Evolutionary conservation across 2,113 vertebrate genomes (phyloP).

Genomic region (Colossoma macropomum): DNA sequence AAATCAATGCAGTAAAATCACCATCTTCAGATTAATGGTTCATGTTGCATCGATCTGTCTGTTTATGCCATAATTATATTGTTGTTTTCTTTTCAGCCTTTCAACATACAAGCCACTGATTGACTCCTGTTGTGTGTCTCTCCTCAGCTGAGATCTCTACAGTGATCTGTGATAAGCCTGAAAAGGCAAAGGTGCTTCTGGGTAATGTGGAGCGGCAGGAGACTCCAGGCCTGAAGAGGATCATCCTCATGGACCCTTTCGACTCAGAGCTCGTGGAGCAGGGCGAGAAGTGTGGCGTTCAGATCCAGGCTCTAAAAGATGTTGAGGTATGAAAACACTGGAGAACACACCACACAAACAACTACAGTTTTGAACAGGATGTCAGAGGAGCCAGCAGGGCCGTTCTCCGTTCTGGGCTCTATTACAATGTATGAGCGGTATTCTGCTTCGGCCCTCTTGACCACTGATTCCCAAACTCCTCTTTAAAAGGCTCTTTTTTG

Average conservation of each 20-base stretch:
- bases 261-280: conserved; percentile 80
- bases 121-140: conserved; percentile 40
- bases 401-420: too few species aligned
- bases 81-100: neutral
- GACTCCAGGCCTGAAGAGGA: conserved; percentile 82
- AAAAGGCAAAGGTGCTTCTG: conserved; percentile 88
- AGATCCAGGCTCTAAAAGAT: conserved; percentile 85
- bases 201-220: conserved; percentile 87
- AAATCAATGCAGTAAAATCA: too few species aligned
- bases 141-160: conserved; percentile 91
- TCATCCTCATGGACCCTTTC: conserved; percentile 92
- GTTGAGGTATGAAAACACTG: conserved; percentile 80
- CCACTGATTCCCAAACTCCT: too few species aligned
- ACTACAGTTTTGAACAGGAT: too few species aligned
- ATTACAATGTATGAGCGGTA: too few species aligned
- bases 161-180: conserved; percentile 91
- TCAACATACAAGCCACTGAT: neutral
- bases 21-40: too few species aligned
- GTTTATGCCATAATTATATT: neutral
- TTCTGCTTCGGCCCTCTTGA: too few species aligned
- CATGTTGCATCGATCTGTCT: too few species aligned
- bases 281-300: conserved; percentile 81
- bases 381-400: too few species aligned
- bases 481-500: too few species aligned
- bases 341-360: neutral